These are phyloP conservation scores for Argentina silus DNA, from an alignment of 2,797 vertebrate genomes.

Conservation along the genomic window DNA sequence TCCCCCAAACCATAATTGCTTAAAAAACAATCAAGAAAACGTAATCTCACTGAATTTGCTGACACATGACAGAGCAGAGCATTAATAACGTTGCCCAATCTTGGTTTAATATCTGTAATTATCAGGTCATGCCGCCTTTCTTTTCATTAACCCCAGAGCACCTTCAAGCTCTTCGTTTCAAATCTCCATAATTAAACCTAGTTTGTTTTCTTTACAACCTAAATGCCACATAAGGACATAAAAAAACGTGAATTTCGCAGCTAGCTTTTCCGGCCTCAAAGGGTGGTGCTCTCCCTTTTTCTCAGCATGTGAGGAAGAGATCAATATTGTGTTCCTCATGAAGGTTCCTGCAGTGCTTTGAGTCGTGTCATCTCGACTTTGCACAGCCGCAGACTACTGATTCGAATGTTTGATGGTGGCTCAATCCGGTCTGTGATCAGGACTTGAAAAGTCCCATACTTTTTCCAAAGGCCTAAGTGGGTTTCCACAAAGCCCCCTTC, in stretches of 20 bases:
- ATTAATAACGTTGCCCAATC: conserved; percentile 28
- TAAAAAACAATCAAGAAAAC: conserved; percentile 32
- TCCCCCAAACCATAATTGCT: conserved; percentile 9
- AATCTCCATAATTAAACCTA: conserved; percentile 36
- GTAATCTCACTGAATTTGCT: conserved; percentile 21
- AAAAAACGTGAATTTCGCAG: conserved; percentile 10
- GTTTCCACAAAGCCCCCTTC: conserved; percentile 50
- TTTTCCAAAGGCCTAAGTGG: conserved; percentile 52
- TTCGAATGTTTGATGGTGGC: conserved; percentile 50
- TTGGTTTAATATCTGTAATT: conserved; percentile 52
- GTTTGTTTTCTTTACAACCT: conserved; percentile 40
- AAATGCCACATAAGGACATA: conserved; percentile 46
- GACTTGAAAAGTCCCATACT: conserved; percentile 54
- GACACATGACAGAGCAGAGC: conserved; percentile 12
- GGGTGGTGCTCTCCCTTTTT: conserved; percentile 28
- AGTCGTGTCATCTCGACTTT: conserved; percentile 52
- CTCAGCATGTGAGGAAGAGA: conserved; percentile 46
- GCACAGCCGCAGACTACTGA: conserved; percentile 39
- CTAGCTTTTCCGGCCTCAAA: conserved; percentile 29
- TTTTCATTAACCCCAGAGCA: conserved; percentile 46
- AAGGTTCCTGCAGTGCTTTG: conserved; percentile 53
- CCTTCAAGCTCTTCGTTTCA: conserved; percentile 21
- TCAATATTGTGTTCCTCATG: conserved; percentile 61
- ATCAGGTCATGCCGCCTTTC: conserved; percentile 28
- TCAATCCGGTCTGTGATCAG: conserved; percentile 59